Evolutionary conservation across 2,113 vertebrate genomes (phyloP).

Genomic region (Dolichotis patagonum): DNA sequence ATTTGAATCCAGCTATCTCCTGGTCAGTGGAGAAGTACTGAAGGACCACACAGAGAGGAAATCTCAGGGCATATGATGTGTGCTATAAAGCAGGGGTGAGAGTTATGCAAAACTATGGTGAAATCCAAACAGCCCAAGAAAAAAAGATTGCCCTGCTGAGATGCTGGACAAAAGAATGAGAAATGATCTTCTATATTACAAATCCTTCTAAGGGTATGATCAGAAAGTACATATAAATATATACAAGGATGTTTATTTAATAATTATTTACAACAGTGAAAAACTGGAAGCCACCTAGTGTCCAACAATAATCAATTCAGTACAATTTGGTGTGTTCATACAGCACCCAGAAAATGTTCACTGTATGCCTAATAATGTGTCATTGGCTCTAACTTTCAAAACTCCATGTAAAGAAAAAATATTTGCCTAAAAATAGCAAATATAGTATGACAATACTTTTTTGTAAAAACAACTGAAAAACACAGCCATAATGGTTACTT

Average conservation of each 20-base stretch:
- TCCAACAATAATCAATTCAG: conserved; percentile 31
- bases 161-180: conserved; percentile 9
- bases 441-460: neutral
- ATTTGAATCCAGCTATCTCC: conserved; percentile 42
- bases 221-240: conserved; percentile 15
- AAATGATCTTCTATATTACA: neutral
- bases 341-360: conserved; percentile 13
- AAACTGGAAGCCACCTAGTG: neutral
- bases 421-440: conserved; percentile 31
- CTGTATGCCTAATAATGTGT: neutral
- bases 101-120: neutral
- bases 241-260: conserved; percentile 14
- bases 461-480: conserved; percentile 45
- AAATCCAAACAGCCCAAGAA: neutral
- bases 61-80: conserved; percentile 8
- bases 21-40: conserved; percentile 18
- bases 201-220: conserved; percentile 40
- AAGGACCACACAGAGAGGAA: neutral
- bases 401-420: conserved; percentile 33
- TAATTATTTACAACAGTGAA: conserved; percentile 41
- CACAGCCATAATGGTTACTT: conserved; percentile 39
- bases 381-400: neutral
- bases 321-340: conserved; percentile 26
- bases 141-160: conserved; percentile 1
- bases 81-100: neutral